Evolutionary conservation across 2,113 vertebrate species (phyloP).

Genomic region (Empidonax traillii): DNA sequence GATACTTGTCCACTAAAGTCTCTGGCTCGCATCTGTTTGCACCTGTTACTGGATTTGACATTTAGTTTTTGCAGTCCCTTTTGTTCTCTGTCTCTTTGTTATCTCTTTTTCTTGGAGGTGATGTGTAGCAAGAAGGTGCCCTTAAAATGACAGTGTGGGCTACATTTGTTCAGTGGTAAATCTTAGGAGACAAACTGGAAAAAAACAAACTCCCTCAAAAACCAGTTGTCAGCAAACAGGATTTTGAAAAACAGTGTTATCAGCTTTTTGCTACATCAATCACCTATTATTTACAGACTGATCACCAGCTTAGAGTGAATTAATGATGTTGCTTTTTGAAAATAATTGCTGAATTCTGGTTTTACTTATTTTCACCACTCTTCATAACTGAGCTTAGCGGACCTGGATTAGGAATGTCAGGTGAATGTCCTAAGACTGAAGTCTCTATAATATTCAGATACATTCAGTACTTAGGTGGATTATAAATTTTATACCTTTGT

Average conservation of each 20-base stretch:
- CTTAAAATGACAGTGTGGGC: not conserved
- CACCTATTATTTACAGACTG: not conserved
- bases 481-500: not conserved
- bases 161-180: not conserved
- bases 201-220: not conserved
- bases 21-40: not conserved
- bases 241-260: not conserved
- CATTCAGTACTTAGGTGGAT: not conserved
- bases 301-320: not conserved
- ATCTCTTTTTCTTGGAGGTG: not conserved
- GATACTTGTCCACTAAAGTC: not conserved
- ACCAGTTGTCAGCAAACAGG: not conserved
- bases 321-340: not conserved
- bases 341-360: not conserved
- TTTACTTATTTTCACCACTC: not conserved
- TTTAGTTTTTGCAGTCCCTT: not conserved
- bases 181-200: not conserved
- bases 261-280: not conserved
- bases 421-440: not conserved
- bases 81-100: not conserved
- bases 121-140: not conserved
- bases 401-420: not conserved
- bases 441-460: not conserved
- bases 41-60: not conserved
- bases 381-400: not conserved